Evolutionary conservation across 2,888 invertebrate genomes (phyloP), one percentile per base, ranked within the genome.

Genomic region (Troides helena): DNA sequence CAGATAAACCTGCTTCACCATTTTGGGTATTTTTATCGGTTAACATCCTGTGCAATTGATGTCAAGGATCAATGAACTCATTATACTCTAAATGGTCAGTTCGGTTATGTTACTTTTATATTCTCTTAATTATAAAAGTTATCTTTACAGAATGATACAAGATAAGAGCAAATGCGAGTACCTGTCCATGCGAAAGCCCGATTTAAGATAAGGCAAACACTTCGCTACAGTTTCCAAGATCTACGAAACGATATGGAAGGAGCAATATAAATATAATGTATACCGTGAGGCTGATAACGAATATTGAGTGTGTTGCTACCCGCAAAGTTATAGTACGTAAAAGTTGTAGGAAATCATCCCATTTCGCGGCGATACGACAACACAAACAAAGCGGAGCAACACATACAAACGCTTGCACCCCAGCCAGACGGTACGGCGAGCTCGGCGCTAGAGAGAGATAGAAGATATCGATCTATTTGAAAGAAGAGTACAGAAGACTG

Each of bases 371-470:
- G 50, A n/a, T 17, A 53, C 61, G 60, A 23, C 50, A 59, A 56
- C 56, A 70, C 46, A 67, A 36, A 56, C 65, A 53, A 17, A 46
- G 21, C 30, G 8, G 21, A 63, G 39, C 70, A 67, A 30, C 67
- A 70, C 70, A 64, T 60, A 17, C 2, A 17, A 17, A 58, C 21
- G 58, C 66, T 63, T 70, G 70, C 70, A 70, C 70, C 70, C 70
- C 66, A 64, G 68, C 87, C 86, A 89, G 89, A 89, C 90, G 78
- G 82, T 80, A 81, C 80, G 86, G 78, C 85, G 85, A 86, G 87
- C 87, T 86, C 82, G 79, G 81, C 75, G 69, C 72, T 61, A 60
- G 78, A 86, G 53, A 76, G 81, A 75, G 85, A 89, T 72, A 74
- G 68, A 72, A 62, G 25, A 72, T 72, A 58, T 61, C 36, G 53